phyloP scores from a whole-genome alignment of 2,888 invertebrate genomes.

The Smittia aterrima region DNA sequence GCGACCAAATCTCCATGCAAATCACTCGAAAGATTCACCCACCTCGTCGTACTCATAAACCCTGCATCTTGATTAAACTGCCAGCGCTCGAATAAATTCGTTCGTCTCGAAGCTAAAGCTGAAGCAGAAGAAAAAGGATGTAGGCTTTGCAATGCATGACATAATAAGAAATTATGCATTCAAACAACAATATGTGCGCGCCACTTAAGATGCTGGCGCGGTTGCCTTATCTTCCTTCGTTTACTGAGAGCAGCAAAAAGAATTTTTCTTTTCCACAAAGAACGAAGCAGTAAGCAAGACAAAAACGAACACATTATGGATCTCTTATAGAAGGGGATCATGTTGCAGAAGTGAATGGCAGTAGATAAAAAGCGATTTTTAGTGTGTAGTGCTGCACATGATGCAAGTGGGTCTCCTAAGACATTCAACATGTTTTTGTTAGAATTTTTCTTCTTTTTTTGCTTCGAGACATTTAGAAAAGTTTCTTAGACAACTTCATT shows the following conservation, averaged over 20 bases:
- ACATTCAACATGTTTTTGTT: too few relatives aligned
- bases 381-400: neutral
- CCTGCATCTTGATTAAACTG: neutral
- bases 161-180: neutral
- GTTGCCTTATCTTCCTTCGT: neutral
- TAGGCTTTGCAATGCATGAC: slow-evolving; percentile 9
- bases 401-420: slow-evolving; percentile 12
- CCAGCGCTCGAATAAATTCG: neutral
- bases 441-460: slow-evolving; percentile 16
- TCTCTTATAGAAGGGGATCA: neutral
- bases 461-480: neutral
- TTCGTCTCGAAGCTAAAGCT: neutral
- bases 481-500: slow-evolving; percentile 8
- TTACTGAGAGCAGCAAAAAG: neutral
- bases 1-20: neutral
- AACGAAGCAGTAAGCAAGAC: neutral
- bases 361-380: slow-evolving; percentile 3
- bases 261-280: neutral
- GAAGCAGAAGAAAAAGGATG: neutral
- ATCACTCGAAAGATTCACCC: neutral
- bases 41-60: neutral
- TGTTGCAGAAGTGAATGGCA: neutral
- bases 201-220: neutral
- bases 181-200: neutral
- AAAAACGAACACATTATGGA: neutral